Evolutionary conservation across 2,888 invertebrate genomes (phyloP), one percentile per base, ranked within the genome.

Genomic region (Clunio marinus): DNA sequence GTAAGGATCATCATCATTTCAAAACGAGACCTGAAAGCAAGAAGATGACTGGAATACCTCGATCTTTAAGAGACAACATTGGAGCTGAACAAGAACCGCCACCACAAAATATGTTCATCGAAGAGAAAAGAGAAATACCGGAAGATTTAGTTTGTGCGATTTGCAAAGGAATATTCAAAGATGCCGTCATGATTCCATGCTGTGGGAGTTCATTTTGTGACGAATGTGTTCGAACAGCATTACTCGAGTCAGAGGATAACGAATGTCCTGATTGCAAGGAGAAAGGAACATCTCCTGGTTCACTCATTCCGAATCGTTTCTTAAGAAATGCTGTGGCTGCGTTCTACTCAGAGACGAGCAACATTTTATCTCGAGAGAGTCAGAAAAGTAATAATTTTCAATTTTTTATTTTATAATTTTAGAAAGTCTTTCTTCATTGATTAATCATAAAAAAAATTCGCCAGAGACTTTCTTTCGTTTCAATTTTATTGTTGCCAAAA

Each of bases 201-300:
- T 99, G 99, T 79, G 98, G 97, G 2, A 93, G 93, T 78, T 96
- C 96, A 8, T 99, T 95, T 81, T 99, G 99, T 79, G 97, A 98
- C 80, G 97, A 98, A 79, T 99, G 99, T 81, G 91, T 96, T 70
- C 85, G 96, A 71, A 89, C 89, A 70, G 88, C 89, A 57, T 80
- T 97, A 59, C 77, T 97, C 69, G 96, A 96, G 75, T 93, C 94
- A 0, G 96, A 96, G 74, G 94, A 96, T 70, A 94, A 94, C 74
- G 92, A 94, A 76, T 97, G 97, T 78, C 96, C 96, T 0, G 90
- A 93, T 74, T 97, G 97, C 76, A 88, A 91, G 69, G 94, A 96
- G 76, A 90, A 91, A 73, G 94, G 93, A 74, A 90, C 95, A 57
- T 92, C 94, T 0, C 96, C 96, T 0, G 93, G 91, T 59, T 93